Evolutionary conservation across 2,888 invertebrate species (phyloP).

Genomic region (Trachelus troglodyta): DNA sequence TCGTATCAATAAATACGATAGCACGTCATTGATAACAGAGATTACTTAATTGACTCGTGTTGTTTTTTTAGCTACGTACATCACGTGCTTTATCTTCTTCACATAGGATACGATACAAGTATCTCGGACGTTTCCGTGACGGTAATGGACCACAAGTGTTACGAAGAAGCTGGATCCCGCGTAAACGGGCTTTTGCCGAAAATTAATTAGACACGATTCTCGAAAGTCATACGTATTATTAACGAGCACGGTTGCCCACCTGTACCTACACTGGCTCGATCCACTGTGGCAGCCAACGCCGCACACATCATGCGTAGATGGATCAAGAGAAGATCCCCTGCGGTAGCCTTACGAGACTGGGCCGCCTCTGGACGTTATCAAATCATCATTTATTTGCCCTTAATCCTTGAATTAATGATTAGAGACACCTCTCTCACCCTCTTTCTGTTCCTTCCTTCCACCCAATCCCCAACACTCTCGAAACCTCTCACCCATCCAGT

Average conservation of each 20-base stretch:
- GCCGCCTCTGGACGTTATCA: constrained; percentile 59
- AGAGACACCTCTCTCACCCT: constrained; percentile 40
- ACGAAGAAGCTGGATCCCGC: neutral
- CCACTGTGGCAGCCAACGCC: constrained; percentile 7
- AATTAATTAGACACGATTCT: constrained; percentile 55
- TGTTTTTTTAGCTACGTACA: neutral
- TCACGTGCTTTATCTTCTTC: neutral
- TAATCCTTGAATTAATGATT: constrained; percentile 66
- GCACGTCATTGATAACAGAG: constrained; percentile 41
- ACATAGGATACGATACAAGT: neutral
- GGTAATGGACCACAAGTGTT: neutral
- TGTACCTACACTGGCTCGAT: constrained; percentile 36
- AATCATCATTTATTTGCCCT: constrained; percentile 64
- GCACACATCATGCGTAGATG: constrained; percentile 18
- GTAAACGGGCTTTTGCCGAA: constrained; percentile 31
- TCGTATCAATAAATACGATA: constrained; percentile 32
- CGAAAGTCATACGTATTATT: constrained; percentile 48
- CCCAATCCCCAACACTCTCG: neutral
- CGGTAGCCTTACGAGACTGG: constrained; percentile 34
- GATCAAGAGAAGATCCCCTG: constrained; percentile 45
- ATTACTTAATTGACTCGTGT: neutral
- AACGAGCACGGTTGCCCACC: constrained; percentile 51
- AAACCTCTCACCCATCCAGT: constrained; percentile 39
- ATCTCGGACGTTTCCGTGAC: neutral
- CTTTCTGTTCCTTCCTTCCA: neutral